Conservation (phyloP, 1,140 invertebrate species). For the Trinorchestia longiramus region DNA sequence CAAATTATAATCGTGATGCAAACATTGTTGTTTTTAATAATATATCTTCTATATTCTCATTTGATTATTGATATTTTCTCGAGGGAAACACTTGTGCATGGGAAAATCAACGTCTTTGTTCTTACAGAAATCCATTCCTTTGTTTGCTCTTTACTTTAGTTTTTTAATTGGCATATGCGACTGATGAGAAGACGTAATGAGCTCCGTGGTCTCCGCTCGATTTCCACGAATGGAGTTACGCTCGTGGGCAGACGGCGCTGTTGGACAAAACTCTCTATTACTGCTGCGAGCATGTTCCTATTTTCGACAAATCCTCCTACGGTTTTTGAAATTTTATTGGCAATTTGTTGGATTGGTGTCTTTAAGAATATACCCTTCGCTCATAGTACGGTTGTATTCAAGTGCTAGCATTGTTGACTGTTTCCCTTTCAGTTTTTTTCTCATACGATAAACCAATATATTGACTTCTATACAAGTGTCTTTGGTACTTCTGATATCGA, state of each 20-base stretch:
- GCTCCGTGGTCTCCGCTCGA: background rate
- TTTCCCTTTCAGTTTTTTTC: background rate
- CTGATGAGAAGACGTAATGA: background rate
- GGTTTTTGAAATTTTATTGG: background rate
- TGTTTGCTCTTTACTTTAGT: background rate
- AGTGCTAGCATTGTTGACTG: background rate
- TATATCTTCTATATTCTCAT: background rate
- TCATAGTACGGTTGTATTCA: no score
- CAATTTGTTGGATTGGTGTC: background rate
- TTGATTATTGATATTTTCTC: background rate
- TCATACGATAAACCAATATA: background rate
- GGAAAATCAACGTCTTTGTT: background rate
- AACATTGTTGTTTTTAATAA: background rate
- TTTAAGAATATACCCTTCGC: no score
- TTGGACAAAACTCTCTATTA: background rate
- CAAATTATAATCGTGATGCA: background rate
- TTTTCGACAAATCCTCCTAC: background rate
- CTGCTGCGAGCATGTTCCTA: background rate
- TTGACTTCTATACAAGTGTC: background rate
- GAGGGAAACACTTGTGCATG: background rate
- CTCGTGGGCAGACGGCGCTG: no score
- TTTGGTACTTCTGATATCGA: background rate
- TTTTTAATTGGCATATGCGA: conserved; percentile 1
- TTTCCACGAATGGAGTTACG: background rate
- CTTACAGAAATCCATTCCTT: background rate